A percentile compares a stretch with the other conserved stretches of the same genome.
Conservation (phyloP, 1,140 invertebrate species). For the Telenomus remus region DNA sequence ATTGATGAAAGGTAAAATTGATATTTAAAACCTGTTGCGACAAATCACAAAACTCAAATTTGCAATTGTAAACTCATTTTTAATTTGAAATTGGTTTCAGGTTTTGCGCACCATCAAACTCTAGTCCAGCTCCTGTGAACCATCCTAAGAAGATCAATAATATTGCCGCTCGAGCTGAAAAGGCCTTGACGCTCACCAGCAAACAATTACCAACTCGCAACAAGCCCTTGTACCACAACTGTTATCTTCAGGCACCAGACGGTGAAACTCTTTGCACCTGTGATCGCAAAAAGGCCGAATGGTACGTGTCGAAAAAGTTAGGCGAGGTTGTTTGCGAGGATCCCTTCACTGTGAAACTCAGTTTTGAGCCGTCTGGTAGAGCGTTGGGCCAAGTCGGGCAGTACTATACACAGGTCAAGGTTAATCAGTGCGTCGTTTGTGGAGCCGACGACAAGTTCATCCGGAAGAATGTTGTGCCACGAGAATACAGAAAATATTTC, state of each 20-base stretch:
- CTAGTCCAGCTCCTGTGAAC: too few species aligned
- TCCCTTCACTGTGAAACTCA: conserved; percentile 84
- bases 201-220: conserved; percentile 73
- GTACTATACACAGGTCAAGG: conserved; percentile 85
- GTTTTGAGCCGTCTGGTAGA: conserved; percentile 88
- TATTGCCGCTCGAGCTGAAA: too few species aligned
- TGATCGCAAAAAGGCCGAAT: conserved; percentile 87
- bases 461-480: conserved; percentile 88
- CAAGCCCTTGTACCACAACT: conserved; percentile 87
- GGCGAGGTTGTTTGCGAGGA: conserved; percentile 79
- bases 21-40: too few species aligned
- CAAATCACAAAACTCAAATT: too few species aligned
- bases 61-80: too few species aligned
- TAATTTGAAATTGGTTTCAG: too few species aligned
- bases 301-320: conserved; percentile 84
- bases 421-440: conserved; percentile 91
- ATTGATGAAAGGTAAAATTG: conserved; percentile 67
- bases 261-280: conserved; percentile 87
- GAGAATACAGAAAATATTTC: conserved; percentile 90
- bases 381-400: conserved; percentile 81
- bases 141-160: conserved; percentile 14
- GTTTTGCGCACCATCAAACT: too few species aligned
- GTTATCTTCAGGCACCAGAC: conserved; percentile 86
- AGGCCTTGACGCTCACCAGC: conserved; percentile 22
- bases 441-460: conserved; percentile 82